Conservation (phyloP, 2,888 invertebrate genomes). For the Drosophila multiciliata region DNA sequence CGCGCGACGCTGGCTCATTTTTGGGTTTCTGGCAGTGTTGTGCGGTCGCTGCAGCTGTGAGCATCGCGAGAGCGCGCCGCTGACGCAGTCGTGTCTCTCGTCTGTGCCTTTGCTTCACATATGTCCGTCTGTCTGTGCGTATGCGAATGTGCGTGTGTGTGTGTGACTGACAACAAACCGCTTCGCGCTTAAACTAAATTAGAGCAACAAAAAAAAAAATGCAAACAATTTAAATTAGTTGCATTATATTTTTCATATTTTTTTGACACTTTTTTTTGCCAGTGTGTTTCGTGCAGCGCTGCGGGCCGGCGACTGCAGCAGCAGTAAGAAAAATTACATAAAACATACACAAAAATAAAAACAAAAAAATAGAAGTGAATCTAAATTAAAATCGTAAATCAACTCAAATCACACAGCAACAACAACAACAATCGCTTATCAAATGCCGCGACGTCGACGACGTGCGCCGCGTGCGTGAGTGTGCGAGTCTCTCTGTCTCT, state of each 20-base stretch:
- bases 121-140: conserved; percentile 15
- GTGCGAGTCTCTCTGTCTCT: neutral
- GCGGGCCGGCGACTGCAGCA: conserved; percentile 55
- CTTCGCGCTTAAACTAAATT: conserved; percentile 40
- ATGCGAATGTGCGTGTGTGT: conserved; percentile 18
- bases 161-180: conserved; percentile 55
- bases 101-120: conserved; percentile 16
- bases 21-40: conserved; percentile 58
- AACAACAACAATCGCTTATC: conserved; percentile 54
- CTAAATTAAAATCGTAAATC: conserved; percentile 61
- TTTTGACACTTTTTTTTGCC: conserved; percentile 51
- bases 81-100: conserved; percentile 39
- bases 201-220: conserved; percentile 14
- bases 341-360: conserved; percentile 24
- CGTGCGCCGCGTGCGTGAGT: conserved; percentile 67
- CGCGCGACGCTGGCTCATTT: conserved; percentile 53
- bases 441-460: conserved; percentile 73
- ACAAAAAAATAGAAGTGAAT: conserved; percentile 30
- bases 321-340: conserved; percentile 49
- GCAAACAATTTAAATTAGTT: conserved; percentile 21
- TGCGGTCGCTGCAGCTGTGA: conserved; percentile 76
- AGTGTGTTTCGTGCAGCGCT: conserved; percentile 51
- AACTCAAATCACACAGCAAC: conserved; percentile 43
- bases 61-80: conserved; percentile 68
- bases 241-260: conserved; percentile 2